Percentiles rank a stretch among this genome's conserved stretches.
phyloP scores from a whole-genome alignment of 1,140 invertebrate genomes.

The Stegodyphus mimosarum region DNA sequence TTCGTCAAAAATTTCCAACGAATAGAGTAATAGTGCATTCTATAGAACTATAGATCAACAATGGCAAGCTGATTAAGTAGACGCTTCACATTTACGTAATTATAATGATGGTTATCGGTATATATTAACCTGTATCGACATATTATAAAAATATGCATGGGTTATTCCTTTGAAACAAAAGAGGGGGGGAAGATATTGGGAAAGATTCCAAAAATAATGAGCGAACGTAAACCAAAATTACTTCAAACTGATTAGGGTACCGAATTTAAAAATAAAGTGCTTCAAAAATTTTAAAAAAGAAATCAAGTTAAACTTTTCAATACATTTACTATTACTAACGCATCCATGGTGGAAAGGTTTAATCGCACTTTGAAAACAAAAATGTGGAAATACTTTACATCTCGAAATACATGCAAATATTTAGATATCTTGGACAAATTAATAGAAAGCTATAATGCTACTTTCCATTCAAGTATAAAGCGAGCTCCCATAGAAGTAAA shows the following conservation, averaged over 20 bases:
- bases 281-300: constrained; percentile 65
- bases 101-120: no score
- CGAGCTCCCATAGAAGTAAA: constrained; percentile 67
- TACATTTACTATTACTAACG: constrained; percentile 69
- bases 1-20: no score
- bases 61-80: no score
- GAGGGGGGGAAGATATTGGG: constrained; percentile 2
- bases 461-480: constrained; percentile 68
- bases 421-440: constrained; percentile 66
- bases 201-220: constrained; percentile 59
- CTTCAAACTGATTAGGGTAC: constrained; percentile 58
- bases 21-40: no score
- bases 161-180: constrained; percentile 62
- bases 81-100: no score
- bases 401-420: constrained; percentile 67
- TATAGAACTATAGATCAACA: no score
- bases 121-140: no score
- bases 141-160: constrained; percentile 64
- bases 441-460: constrained; percentile 69
- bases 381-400: constrained; percentile 69
- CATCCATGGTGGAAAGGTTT: constrained; percentile 69
- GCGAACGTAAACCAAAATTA: not conserved
- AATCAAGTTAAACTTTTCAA: constrained; percentile 68
- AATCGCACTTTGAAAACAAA: constrained; percentile 70
- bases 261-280: constrained; percentile 59